Conservation (phyloP, 2,888 invertebrate genomes). For the Pristionchus mayeri region DNA sequence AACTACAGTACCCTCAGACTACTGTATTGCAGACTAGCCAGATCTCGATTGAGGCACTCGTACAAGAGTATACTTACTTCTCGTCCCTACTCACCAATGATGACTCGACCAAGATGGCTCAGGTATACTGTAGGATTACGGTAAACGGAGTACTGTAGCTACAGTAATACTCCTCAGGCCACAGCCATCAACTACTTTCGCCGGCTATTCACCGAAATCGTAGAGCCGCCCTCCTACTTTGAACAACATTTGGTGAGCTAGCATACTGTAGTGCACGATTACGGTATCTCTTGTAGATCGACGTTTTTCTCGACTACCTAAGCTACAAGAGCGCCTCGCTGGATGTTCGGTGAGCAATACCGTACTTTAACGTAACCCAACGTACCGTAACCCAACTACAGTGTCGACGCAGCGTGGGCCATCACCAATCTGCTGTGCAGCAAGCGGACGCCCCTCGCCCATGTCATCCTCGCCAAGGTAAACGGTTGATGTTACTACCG, state of each 20-base stretch:
- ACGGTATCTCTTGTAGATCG: background rate
- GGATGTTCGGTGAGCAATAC: too few species aligned
- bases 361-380: too few species aligned
- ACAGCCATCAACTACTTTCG: constrained; percentile 29
- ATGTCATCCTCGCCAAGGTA: constrained; percentile 25
- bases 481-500: background rate
- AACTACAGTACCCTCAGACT: too few species aligned
- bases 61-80: background rate
- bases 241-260: background rate
- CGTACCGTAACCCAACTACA: too few species aligned
- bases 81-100: background rate
- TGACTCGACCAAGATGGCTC: background rate
- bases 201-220: background rate
- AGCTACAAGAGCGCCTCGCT: background rate
- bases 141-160: background rate
- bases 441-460: background rate
- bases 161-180: background rate
- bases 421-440: constrained; percentile 25
- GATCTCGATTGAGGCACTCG: background rate
- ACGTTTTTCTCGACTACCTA: background rate
- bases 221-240: constrained; percentile 6
- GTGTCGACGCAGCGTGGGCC: constrained; percentile 14
- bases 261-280: too few species aligned
- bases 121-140: background rate
- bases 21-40: background rate